Base-by-base conservation (phyloP, 2,797 vertebrate genomes). In the Heteromormyrus szaboi region DNA sequence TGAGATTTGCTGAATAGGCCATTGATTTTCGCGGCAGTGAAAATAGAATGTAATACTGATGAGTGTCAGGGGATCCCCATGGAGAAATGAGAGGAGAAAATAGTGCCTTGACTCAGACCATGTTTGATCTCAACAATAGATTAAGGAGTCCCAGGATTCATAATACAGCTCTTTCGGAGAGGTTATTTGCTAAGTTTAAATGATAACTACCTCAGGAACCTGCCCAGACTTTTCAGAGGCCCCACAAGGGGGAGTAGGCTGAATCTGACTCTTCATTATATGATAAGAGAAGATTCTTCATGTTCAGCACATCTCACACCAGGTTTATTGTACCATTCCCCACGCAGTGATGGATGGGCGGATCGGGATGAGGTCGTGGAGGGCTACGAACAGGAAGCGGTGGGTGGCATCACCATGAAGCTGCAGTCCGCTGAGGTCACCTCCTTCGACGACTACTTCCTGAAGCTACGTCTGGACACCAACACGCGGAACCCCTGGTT, bases 331-430 rank as follows among this genome's bases (percentile, higher is more conserved):
- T 51, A 19, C 33, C 68, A 4, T 14, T 59, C 59, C 90, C 89
- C 83, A 85, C 62, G 88, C 92, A 99, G 98, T 91, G 98, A 99
- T 0, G 98, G 98, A 88, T 99, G 98, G 98, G 98, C 98, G n/a
- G 98, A 99, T 94, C 96, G 98, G 90, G 96, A 99, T 51, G 98
- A 99, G 96, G 98, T 99, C 90, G 98, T 99, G 91, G 98, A 99
- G 94, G 98, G 98, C 0, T 99, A 97, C 0, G 98, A 99, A 81
- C 95, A 96, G 29, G 98, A 99, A 94, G 98, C 98, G 17, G 97
- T 97, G 1, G 98, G 98, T 37, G 98, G 98, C 91, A 97, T 99
- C 94, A 99, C 98, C 0, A 98, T 99, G 91, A 99, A 99, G 91
- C 96, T 99, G 76, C 97, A 98, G 92, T 98, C 97, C 1, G 97